phyloP scores from a whole-genome alignment of 2,888 invertebrate genomes.

The Oscheius sp. region DNA sequence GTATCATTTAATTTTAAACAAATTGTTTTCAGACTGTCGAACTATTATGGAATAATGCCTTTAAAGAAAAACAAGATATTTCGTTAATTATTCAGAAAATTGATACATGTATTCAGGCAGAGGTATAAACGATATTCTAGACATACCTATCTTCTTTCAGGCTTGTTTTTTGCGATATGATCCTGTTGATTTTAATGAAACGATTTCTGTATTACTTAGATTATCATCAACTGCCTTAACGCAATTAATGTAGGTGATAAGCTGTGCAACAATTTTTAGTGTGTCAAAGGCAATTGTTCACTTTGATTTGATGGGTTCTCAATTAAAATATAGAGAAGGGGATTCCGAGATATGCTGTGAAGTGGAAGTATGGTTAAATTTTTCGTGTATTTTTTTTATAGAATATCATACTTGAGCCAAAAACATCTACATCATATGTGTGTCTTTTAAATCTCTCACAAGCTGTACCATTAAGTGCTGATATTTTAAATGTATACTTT shows the following conservation, averaged over 20 bases:
- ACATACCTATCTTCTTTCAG: neutral
- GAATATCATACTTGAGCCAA: neutral
- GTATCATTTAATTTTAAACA: neutral
- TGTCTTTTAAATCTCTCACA: conserved; percentile 10
- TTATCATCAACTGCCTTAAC: neutral
- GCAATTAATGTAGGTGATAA: neutral
- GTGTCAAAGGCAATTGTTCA: neutral
- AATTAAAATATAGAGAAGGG: neutral
- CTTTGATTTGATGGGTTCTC: neutral
- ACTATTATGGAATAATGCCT: too few relatives aligned
- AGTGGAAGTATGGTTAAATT: neutral
- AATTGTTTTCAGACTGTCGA: too few relatives aligned
- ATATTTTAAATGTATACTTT: neutral
- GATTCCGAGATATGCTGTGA: neutral
- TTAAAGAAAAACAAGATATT: conserved; percentile 35
- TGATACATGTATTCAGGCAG: conserved; percentile 33
- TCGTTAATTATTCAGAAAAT: conserved; percentile 33
- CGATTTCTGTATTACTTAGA: neutral
- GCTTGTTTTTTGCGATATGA: conserved; percentile 10
- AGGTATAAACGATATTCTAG: neutral
- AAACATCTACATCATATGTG: neutral
- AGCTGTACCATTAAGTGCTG: neutral
- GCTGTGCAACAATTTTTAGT: too few relatives aligned
- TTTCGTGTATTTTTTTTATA: too few relatives aligned
- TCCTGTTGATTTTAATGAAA: neutral